Percentiles rank a stretch among this genome's conserved stretches.
Evolutionary conservation across 2,888 invertebrate genomes (phyloP).

Genomic region (Hetaerina titia): DNA sequence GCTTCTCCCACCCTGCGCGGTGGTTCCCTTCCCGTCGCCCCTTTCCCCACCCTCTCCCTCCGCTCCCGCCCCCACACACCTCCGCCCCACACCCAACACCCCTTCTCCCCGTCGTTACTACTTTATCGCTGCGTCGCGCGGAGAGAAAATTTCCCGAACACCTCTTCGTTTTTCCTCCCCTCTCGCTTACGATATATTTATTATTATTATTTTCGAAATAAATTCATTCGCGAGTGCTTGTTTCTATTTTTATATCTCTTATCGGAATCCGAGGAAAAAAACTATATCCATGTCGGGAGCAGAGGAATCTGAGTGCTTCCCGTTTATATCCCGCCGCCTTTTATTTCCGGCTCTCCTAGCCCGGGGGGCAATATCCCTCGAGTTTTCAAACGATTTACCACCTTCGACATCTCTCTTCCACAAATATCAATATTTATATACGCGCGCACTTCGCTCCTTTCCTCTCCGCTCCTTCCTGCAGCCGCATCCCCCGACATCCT

Average conservation of each 20-base stretch:
- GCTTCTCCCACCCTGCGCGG: too few relatives aligned
- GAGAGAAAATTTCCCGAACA: not conserved
- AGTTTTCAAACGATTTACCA: conserved; percentile 26
- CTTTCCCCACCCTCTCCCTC: too few relatives aligned
- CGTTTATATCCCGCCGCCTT: not conserved
- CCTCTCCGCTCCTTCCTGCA: not conserved
- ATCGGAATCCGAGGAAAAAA: not conserved
- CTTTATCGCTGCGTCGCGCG: not conserved
- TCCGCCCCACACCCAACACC: too few relatives aligned
- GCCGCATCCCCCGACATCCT: not conserved
- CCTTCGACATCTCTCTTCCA: conserved; percentile 13
- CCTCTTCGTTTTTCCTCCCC: not conserved
- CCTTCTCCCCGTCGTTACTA: not conserved
- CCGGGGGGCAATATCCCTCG: not conserved
- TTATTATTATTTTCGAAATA: not conserved
- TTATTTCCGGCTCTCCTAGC: not conserved
- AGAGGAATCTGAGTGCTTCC: conserved; percentile 5
- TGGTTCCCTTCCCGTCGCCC: too few relatives aligned
- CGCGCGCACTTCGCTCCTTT: not conserved
- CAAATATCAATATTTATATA: conserved; percentile 15
- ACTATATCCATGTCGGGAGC: not conserved
- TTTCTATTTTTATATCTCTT: not conserved
- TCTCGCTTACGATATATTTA: not conserved
- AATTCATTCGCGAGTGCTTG: not conserved
- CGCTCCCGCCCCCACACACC: too few relatives aligned